Evolutionary conservation across 1,140 invertebrate genomes (phyloP), one percentile per base, ranked within the genome.

Genomic region (Drosophila eugracilis): DNA sequence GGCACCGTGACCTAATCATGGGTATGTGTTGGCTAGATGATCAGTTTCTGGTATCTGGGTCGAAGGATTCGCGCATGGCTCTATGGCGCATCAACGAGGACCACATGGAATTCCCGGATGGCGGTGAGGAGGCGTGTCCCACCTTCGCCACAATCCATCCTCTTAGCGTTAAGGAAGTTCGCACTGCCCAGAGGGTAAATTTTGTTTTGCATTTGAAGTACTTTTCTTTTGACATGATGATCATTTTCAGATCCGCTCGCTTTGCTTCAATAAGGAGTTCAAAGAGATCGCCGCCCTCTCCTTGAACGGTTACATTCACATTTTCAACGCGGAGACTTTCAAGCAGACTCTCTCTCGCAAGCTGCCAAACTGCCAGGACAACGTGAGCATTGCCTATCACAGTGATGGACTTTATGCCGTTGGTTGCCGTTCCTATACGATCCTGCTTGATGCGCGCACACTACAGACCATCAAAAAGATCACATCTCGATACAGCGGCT

Each of bases 11-110:
- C 91, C 98, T 97, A 95, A 96, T 98, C 37, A 98, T 99, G 92
- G 98, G 98, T 84, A 95, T 98, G 94, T 96, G 96, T 81, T 99
- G 98, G 98, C 91, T 99, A 42, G 98, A 99, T 92, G 98, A 99
- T 92, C 96, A 98, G 91, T 98, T 97, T 93, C 91, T 99, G 48
- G 97, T 99, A 14, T 97, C 97, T 19, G 98, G 98, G 3, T 98
- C 97, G 0, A 94, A 97, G 62, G 98, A 99, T 91, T 97, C 96
- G 1, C 95, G 95, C 91, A 94, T 97, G 93, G 95, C 95, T 41
- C 92, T 97, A 34, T 97, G 96, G 96, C 93, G 94, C 60, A 95
- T 96, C 34, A 92, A 93, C 65, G 93, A 92, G 60, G 93, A 94
- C 75, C 90, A 93, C 22, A 93, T 93, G 39, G 93, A 94, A 65